Evolutionary conservation across 2,888 invertebrate species (phyloP), one percentile per base, ranked within the genome.

Genomic region (Caenorhabditis zanzibari): DNA sequence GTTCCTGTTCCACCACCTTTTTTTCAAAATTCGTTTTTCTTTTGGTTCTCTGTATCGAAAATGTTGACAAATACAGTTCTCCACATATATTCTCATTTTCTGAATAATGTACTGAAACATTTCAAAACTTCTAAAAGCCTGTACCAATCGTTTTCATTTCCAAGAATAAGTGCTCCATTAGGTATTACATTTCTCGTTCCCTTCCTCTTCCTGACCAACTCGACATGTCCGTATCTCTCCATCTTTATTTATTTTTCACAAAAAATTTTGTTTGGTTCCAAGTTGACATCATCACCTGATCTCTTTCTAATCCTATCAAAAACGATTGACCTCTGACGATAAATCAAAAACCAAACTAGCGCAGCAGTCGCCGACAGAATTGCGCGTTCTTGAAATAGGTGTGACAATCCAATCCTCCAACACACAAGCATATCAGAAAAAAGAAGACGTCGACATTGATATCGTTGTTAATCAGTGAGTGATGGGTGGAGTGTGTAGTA

Each of bases 261-360:
- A 7, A 66, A 28, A 49, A 32, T 14, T 74, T 22, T 56, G 41
- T 63, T 66, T 58, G 44, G 38, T 41, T 56, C 32, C 28, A 35
- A 52, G 26, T 59, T 56, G 56, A 76, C 59, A 68, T 59, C 59
- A 66, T 76, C 66, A 68, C 47, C 59, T 68, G 66, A 75, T 75
- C 61, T 41, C 22, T 49, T 44, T 52, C 58, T 76, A 66, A 75
- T 75, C 75, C 66, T 58, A 68, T 66, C 74, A 59, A 56, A 61
- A 64, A 38, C 54, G 44, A 68, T 52, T 35, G 68, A 68, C 38
- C 59, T 71, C 52, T 58, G 69, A 69, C 69, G 69, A 77, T 69
- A 77, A 77, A 77, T 71, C 77, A 77, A 77, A 77, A 69, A 77
- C 77, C 77, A 71, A 71, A 77, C 61, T 77, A 44, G 59, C 76